Evolutionary conservation across 2,888 invertebrate species (phyloP), one percentile per base, ranked within the genome.

Genomic region (Gnatocerus cornutus): DNA sequence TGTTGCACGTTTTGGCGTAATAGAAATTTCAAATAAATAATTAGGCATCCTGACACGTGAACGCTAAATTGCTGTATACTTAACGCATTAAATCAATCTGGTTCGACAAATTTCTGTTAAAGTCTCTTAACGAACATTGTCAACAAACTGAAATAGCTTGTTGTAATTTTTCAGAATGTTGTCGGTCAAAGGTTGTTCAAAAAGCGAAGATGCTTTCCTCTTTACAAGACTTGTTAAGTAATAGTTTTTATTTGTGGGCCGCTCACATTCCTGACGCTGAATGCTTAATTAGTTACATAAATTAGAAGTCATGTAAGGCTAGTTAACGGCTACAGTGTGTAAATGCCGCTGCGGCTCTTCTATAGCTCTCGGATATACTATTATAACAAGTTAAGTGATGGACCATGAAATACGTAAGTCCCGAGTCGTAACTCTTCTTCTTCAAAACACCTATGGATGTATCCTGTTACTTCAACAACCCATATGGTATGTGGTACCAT

Each of bases 221-320:
- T 16, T 16, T 55, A 45, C 30, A 45, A 30, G 30, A 59, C 46
- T 46, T 61, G 61, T 61, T 55, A 64, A 61, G 61, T 48, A 61
- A 64, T 55, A 37, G 53, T 64, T 68, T 62, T 61, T 68, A 46
- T 62, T 50, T 61, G 53, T 68, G 56, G 55, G 37, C 37, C 63
- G 62, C 63, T 68, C 62, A 68, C 68, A 68, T 68, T 68, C 68
- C 63, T 63, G 29, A 68, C 68, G 68, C 68, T 68, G 68, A 68
- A 68, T 68, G 63, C 58, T 46, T 65, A 69, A 69, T 69, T 69
- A 65, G 69, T 53, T 52, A 65, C 59, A 69, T 69, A 69, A 69
- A 65, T 69, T 69, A 59, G 53, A 45, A 65, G 65, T 65, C 69
- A 65, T 69, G 69, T 64, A 64, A 69, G 64, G 58, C 69, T 50